phyloP scores from a whole-genome alignment of 64 coral and sea anemone genomes.

The Hydrozoanthus tunicans region DNA sequence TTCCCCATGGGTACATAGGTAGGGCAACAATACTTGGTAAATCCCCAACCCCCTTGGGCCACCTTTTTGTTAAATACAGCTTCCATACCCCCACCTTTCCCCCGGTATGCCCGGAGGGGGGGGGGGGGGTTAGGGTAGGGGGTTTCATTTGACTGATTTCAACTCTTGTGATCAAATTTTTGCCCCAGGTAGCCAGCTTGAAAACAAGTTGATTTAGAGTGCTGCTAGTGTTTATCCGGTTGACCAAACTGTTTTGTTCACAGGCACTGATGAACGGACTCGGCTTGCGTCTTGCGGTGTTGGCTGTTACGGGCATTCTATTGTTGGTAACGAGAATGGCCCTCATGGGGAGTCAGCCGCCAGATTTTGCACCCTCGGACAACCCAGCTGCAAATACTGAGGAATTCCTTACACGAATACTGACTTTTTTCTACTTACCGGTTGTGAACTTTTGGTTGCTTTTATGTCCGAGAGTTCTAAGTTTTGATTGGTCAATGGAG shows the following conservation, averaged over 20 bases:
- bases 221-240: too few species aligned
- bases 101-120: too few species aligned
- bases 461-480: slow-evolving; percentile 72
- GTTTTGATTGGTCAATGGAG: slow-evolving; percentile 98
- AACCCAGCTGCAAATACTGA: slow-evolving; percentile 86
- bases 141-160: too few species aligned
- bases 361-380: slow-evolving; percentile 81
- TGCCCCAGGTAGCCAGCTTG: too few species aligned
- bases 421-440: slow-evolving; percentile 85
- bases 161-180: too few species aligned
- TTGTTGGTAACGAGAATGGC: slow-evolving; percentile 58
- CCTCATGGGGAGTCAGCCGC: slow-evolving; percentile 79
- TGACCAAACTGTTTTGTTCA: not conserved
- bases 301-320: slow-evolving; percentile 42
- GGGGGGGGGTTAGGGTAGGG: too few species aligned
- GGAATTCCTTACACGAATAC: slow-evolving; percentile 53
- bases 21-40: too few species aligned
- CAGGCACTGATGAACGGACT: slow-evolving; percentile 64
- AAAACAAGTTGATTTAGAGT: too few species aligned
- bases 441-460: slow-evolving; percentile 86
- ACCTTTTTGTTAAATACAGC: too few species aligned
- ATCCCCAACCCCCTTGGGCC: too few species aligned
- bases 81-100: too few species aligned
- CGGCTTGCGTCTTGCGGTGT: slow-evolving; percentile 37
- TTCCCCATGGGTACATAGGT: too few species aligned